These are phyloP conservation scores for Urechis unicinctus DNA, from an alignment of 2,888 invertebrate species.

Conservation along the genomic window DNA sequence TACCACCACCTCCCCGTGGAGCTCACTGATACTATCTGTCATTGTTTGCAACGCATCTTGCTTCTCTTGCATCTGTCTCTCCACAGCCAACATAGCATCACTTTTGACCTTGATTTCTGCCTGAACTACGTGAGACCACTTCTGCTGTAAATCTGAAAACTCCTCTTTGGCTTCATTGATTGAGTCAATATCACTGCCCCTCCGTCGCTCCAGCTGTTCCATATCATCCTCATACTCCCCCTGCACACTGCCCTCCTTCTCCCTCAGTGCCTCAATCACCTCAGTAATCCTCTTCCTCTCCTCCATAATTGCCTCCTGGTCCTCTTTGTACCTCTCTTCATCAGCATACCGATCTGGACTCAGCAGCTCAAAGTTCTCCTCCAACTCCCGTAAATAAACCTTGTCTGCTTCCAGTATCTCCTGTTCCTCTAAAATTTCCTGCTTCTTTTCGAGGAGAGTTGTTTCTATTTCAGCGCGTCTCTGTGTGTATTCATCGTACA, in stretches of 20 bases:
- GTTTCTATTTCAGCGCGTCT: background rate
- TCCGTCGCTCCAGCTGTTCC: no score
- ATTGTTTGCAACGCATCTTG: no score
- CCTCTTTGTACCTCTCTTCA: slow-evolving; percentile 11
- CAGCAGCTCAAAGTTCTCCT: slow-evolving; percentile 15
- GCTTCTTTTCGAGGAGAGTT: slow-evolving; percentile 7
- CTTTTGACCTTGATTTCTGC: no score
- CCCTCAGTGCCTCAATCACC: no score
- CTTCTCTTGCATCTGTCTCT: no score
- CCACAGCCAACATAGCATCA: no score
- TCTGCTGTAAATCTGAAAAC: no score
- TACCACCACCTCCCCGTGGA: no score
- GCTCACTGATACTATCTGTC: no score
- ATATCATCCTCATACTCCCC: background rate
- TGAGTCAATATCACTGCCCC: no score
- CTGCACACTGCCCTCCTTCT: background rate
- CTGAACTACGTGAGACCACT: no score
- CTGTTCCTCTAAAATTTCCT: slow-evolving; percentile 7
- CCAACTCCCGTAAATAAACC: slow-evolving; percentile 14
- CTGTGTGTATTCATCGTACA: slow-evolving; percentile 6
- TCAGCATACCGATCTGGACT: slow-evolving; percentile 11
- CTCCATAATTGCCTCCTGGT: slow-evolving; percentile 1
- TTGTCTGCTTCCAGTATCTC: slow-evolving; percentile 6
- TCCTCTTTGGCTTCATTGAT: no score
- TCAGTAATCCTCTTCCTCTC: slow-evolving; percentile 1